Evolutionary conservation across 1,140 invertebrate genomes (phyloP).

Genomic region (Drosophila lowei): DNA sequence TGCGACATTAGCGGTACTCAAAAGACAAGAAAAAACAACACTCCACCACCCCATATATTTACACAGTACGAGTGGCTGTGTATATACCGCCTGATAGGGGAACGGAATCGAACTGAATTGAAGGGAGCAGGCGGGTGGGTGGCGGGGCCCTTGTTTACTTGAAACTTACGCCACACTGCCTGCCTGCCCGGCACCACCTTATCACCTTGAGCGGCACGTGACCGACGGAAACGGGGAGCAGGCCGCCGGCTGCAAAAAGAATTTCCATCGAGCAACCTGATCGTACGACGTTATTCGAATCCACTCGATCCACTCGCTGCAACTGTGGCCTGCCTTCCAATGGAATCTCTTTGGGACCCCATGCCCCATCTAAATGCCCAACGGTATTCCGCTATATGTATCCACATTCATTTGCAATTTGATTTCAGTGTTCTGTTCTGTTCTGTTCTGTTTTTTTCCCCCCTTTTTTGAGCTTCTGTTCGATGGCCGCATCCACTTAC

Average conservation of each 20-base stretch:
- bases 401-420: conserved; percentile 21
- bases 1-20: conserved; percentile 38
- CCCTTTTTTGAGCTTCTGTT: conserved; percentile 27
- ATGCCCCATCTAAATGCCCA: conserved; percentile 30
- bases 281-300: conserved; percentile 28
- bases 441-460: conserved; percentile 4
- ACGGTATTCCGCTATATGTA: too few relatives aligned
- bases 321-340: too few relatives aligned
- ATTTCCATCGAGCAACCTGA: conserved; percentile 45
- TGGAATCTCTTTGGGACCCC: conserved; percentile 20
- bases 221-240: conserved; percentile 7
- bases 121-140: too few relatives aligned
- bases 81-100: conserved; percentile 36
- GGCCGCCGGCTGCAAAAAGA: conserved; percentile 11
- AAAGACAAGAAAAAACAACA: background rate
- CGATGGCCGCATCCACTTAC: conserved; percentile 36
- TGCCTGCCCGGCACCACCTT: conserved; percentile 23
- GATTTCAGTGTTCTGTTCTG: background rate
- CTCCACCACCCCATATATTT: conserved; percentile 23
- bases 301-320: background rate
- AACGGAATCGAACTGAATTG: background rate
- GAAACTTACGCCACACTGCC: conserved; percentile 6
- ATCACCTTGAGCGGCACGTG: conserved; percentile 62
- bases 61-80: conserved; percentile 16
- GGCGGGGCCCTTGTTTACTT: conserved; percentile 7